Conservation (phyloP, 2,797 vertebrate genomes). For the Cryptoprocta ferox region DNA sequence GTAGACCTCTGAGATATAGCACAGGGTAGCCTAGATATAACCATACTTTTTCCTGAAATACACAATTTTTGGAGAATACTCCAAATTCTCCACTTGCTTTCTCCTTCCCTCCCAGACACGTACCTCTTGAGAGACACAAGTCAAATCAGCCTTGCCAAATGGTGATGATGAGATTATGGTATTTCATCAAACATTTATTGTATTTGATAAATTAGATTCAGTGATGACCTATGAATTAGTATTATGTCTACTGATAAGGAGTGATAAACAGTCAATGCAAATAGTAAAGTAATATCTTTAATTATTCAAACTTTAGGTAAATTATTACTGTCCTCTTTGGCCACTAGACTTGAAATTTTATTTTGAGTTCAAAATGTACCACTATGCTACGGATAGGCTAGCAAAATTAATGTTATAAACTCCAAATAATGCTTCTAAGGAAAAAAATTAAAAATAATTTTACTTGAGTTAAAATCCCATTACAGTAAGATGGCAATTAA, state of each 20-base stretch:
- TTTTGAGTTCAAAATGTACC: conserved; percentile 1
- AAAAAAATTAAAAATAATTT: not conserved
- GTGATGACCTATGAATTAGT: not conserved
- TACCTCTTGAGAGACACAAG: not conserved
- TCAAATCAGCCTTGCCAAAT: not conserved
- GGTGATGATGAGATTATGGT: not conserved
- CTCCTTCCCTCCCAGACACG: not conserved
- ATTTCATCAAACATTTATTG: not conserved
- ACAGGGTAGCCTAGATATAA: not conserved
- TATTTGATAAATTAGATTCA: conserved; percentile 23
- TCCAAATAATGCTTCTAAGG: not conserved
- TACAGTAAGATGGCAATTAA: conserved; percentile 1
- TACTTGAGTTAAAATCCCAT: not conserved
- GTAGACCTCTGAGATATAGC: not conserved
- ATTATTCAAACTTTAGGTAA: conserved; percentile 22
- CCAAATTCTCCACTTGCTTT: not conserved
- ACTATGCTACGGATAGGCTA: not conserved
- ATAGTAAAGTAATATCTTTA: not conserved
- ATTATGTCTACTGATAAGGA: not conserved
- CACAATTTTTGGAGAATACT: not conserved
- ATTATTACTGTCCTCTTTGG: not conserved
- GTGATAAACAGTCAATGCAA: not conserved
- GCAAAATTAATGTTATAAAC: not conserved
- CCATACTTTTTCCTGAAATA: not conserved
- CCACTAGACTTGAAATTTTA: not conserved